Evolutionary conservation across 2,888 invertebrate genomes (phyloP).

Genomic region (Lepidocyrtinus sp.): DNA sequence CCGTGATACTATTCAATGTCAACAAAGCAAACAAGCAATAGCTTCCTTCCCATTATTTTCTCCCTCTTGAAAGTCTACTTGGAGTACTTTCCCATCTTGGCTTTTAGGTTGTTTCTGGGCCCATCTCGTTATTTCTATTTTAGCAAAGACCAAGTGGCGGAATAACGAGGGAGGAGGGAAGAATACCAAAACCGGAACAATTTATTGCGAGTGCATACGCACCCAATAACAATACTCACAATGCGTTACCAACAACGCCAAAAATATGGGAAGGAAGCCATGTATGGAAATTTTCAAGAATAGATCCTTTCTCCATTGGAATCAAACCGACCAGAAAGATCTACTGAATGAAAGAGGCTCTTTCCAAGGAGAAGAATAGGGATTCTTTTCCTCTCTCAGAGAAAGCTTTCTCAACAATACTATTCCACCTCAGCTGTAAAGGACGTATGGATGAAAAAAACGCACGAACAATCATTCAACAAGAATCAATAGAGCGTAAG

Average conservation of each 20-base stretch:
- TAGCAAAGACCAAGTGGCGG: slow-evolving; percentile 26
- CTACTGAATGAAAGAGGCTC: slow-evolving; percentile 29
- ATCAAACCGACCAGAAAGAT: slow-evolving; percentile 57
- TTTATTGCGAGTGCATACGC: slow-evolving; percentile 46
- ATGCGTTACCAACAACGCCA: neutral
- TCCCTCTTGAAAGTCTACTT: neutral
- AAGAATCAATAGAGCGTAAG: slow-evolving; percentile 47
- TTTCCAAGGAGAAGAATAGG: slow-evolving; percentile 23
- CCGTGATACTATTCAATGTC: neutral
- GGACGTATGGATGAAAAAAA: neutral
- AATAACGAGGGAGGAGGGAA: slow-evolving; percentile 55
- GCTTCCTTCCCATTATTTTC: slow-evolving; percentile 5
- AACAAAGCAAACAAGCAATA: slow-evolving; percentile 13
- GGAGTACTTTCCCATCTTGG: too few species aligned
- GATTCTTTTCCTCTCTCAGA: too few species aligned
- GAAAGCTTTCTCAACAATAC: too few species aligned
- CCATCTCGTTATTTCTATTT: neutral
- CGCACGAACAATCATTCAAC: slow-evolving; percentile 29
- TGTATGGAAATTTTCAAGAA: neutral
- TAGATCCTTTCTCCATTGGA: slow-evolving; percentile 36
- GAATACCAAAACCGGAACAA: slow-evolving; percentile 47
- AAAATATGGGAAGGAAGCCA: neutral
- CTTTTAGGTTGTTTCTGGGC: too few species aligned
- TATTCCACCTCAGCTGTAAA: neutral
- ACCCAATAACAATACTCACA: slow-evolving; percentile 36